Conservation (phyloP, 2,113 vertebrate species). For the Paramisgurnus dabryanus region DNA sequence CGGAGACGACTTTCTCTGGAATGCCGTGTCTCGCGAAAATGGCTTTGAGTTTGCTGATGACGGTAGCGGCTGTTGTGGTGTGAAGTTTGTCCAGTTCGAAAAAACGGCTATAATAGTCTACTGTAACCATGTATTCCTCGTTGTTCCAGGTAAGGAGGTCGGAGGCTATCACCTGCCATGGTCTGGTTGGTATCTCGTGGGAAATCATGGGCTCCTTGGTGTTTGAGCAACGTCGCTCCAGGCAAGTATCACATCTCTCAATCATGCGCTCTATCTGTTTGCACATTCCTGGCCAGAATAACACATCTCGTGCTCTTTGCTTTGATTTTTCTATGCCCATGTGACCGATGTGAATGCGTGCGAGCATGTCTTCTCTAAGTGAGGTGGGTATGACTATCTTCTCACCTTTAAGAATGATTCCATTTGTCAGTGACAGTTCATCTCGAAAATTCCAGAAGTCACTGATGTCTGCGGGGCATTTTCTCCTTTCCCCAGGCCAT, state of each 20-base stretch:
- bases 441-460: conserved; percentile 35
- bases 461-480: background rate
- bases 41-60: conserved; percentile 15
- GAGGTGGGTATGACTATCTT: conserved; percentile 19
- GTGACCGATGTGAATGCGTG: conserved; percentile 4
- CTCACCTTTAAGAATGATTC: conserved; percentile 7
- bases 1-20: no score
- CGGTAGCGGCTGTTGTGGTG: background rate
- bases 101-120: conserved; percentile 21
- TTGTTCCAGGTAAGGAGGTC: conserved; percentile 5
- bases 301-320: background rate
- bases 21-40: no score
- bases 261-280: conserved; percentile 24
- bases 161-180: conserved; percentile 17
- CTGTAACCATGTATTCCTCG: background rate
- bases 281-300: conserved; percentile 43
- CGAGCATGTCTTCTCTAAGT: conserved; percentile 9
- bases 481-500: no score
- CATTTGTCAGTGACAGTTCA: background rate
- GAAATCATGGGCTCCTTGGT: conserved; percentile 12
- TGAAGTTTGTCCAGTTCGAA: background rate
- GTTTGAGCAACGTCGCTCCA: background rate
- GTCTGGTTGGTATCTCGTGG: background rate
- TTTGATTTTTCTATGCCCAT: conserved; percentile 39
- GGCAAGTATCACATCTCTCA: background rate